Evolutionary conservation across 2,113 vertebrate genomes (phyloP).

Genomic region (Delphinus delphis): DNA sequence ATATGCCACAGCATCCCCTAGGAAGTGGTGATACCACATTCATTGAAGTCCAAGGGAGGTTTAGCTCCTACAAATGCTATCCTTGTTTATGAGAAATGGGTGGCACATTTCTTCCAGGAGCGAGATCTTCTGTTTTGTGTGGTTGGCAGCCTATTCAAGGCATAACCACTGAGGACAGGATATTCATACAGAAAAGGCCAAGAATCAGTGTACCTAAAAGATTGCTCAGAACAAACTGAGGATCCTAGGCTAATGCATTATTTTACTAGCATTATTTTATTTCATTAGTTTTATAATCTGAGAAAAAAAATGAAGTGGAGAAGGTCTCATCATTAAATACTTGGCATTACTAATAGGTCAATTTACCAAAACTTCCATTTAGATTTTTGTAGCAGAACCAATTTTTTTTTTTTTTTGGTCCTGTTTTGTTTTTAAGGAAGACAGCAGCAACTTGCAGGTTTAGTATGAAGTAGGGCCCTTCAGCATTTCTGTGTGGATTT

Average conservation of each 20-base stretch:
- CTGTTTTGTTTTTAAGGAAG: conserved; percentile 6
- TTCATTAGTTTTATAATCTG: background rate
- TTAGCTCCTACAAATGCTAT: conserved; percentile 7
- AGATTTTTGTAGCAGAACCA: background rate
- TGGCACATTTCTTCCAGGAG: conserved; percentile 3
- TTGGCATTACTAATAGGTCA: background rate
- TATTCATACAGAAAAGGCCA: background rate
- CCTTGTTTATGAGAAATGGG: background rate
- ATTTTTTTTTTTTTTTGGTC: background rate
- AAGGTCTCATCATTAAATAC: background rate
- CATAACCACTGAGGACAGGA: background rate
- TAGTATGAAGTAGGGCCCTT: conserved; percentile 20
- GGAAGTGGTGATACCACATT: background rate
- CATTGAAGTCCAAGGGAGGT: conserved; percentile 4
- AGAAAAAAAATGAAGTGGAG: background rate
- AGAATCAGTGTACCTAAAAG: background rate
- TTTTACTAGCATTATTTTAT: background rate
- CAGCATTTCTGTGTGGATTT: conserved; percentile 67
- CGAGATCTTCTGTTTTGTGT: background rate
- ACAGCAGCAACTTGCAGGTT: background rate
- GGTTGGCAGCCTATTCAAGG: background rate
- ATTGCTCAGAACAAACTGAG: background rate
- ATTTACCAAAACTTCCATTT: background rate
- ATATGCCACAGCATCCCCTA: conserved; percentile 15
- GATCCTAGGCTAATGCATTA: background rate